These are phyloP conservation scores for Coracopsis vasa DNA, from an alignment of 2,113 vertebrate genomes.

Conservation along the genomic window DNA sequence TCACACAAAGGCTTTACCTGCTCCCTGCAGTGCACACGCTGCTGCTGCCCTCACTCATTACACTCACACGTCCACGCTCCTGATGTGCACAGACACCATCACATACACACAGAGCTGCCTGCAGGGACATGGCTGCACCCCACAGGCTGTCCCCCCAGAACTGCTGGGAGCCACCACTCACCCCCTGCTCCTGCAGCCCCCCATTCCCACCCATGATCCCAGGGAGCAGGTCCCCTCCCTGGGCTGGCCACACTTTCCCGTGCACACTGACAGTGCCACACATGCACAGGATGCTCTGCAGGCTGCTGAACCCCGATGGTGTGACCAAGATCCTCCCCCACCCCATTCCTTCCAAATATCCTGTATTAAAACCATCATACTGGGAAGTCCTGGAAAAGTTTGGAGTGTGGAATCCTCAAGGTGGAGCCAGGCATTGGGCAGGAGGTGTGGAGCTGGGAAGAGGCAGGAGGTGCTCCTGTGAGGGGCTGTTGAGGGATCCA, in stretches of 20 bases:
- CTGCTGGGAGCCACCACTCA: accelerated
- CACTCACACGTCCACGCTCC: accelerated
- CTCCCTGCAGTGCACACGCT: accelerated
- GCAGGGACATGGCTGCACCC: background rate
- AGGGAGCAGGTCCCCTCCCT: background rate
- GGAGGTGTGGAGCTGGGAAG: background rate
- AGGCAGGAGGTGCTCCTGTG: background rate
- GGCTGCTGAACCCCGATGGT: background rate
- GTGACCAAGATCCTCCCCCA: background rate
- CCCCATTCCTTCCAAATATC: background rate
- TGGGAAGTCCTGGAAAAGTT: background rate
- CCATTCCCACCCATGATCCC: background rate
- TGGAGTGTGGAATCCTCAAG: background rate
- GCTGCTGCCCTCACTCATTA: accelerated
- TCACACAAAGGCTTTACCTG: accelerated
- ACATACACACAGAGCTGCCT: background rate
- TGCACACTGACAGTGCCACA: background rate
- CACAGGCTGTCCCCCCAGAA: background rate
- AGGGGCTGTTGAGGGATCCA: background rate
- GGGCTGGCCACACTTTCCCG: accelerated
- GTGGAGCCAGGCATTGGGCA: background rate
- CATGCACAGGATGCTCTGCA: accelerated
- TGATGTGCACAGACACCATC: background rate
- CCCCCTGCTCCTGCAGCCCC: background rate
- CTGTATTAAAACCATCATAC: background rate